phyloP scores from a whole-genome alignment of 1,140 invertebrate genomes.

The Anoplophora glabripennis region DNA sequence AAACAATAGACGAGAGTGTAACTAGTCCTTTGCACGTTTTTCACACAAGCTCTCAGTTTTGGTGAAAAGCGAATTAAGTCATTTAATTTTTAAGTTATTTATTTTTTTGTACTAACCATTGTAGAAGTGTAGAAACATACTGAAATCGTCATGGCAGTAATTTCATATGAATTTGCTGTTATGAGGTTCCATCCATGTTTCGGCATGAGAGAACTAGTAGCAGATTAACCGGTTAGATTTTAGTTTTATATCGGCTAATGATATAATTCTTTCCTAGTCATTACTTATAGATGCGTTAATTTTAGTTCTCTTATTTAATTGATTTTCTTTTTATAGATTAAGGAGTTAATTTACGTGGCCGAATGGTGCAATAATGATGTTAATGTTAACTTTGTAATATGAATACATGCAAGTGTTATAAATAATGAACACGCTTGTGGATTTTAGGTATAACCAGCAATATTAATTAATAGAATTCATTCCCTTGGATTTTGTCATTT shows the following conservation, averaged over 20 bases:
- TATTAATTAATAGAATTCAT: constrained; percentile 25
- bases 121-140: no score
- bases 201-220: no score
- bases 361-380: constrained; percentile 25
- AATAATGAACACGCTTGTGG: no score
- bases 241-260: constrained; percentile 41
- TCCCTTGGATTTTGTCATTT: constrained; percentile 21
- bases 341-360: constrained; percentile 6
- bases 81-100: constrained; percentile 32
- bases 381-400: constrained; percentile 10
- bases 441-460: neutral
- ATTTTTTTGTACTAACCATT: constrained; percentile 15
- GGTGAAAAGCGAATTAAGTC: constrained; percentile 24
- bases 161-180: no score
- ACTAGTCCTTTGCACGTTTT: constrained; percentile 37
- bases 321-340: neutral
- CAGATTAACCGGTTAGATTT: no score
- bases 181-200: no score
- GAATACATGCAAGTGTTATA: neutral
- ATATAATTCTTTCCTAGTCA: constrained; percentile 43
- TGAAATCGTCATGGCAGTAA: no score
- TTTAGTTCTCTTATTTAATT: constrained; percentile 11
- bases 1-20: constrained; percentile 40
- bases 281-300: constrained; percentile 24
- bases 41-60: constrained; percentile 12